Evolutionary conservation across 2,113 vertebrate genomes (phyloP).

Genomic region (Setophaga petechia): DNA sequence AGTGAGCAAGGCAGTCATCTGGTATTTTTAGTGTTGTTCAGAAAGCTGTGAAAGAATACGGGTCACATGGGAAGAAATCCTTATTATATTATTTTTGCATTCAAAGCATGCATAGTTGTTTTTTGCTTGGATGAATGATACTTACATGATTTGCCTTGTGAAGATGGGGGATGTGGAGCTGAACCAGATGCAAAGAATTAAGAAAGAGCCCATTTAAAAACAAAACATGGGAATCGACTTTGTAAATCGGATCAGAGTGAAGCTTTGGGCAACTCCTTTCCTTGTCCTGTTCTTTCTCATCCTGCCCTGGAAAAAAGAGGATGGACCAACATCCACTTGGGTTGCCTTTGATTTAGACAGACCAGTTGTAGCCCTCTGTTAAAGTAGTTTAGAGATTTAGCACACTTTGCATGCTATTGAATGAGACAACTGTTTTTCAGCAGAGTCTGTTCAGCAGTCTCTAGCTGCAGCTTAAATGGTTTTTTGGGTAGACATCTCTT

Average conservation of each 20-base stretch:
- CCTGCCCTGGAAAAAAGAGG: background rate
- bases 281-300: background rate
- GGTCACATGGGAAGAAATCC: background rate
- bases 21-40: background rate
- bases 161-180: background rate
- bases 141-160: background rate
- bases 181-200: background rate
- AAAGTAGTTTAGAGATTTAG: background rate
- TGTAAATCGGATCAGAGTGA: background rate
- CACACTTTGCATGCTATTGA: background rate
- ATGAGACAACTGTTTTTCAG: background rate
- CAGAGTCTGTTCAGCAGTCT: background rate
- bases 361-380: background rate
- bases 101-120: background rate
- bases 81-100: background rate
- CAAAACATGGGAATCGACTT: background rate
- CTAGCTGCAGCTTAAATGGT: background rate
- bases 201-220: background rate
- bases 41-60: background rate
- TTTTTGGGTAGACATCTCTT: background rate
- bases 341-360: background rate
- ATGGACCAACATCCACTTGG: background rate
- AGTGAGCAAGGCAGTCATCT: background rate
- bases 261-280: background rate
- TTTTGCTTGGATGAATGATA: background rate